Evolutionary conservation across 1,140 invertebrate species (phyloP).

Genomic region (Aphidius ervi): DNA sequence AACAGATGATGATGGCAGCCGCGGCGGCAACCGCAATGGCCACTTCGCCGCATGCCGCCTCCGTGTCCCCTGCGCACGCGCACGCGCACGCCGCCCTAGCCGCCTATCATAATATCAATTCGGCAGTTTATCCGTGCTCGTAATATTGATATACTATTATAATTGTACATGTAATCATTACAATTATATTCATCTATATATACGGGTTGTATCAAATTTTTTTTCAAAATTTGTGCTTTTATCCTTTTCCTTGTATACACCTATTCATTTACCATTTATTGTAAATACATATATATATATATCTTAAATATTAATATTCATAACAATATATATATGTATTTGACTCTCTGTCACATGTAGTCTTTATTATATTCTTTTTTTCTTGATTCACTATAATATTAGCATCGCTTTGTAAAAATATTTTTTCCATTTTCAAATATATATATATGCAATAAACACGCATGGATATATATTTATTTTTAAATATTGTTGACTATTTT

Average conservation of each 20-base stretch:
- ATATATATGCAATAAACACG: too few species aligned
- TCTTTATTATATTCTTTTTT: too few species aligned
- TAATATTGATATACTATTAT: constrained; percentile 36
- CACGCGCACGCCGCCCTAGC: constrained; percentile 53
- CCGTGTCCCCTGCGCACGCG: constrained; percentile 51
- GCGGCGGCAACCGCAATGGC: constrained; percentile 53
- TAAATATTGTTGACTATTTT: too few species aligned
- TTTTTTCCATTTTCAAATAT: too few species aligned
- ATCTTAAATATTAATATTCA: too few species aligned
- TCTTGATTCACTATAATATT: too few species aligned
- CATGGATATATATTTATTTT: too few species aligned
- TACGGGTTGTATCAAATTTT: constrained; percentile 15
- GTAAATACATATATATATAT: too few species aligned
- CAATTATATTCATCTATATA: neutral
- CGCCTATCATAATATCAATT: constrained; percentile 52
- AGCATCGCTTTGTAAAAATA: too few species aligned
- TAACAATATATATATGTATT: too few species aligned
- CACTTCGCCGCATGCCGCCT: constrained; percentile 51
- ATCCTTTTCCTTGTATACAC: neutral
- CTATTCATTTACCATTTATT: too few species aligned
- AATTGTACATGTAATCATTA: neutral
- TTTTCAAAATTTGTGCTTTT: constrained; percentile 16
- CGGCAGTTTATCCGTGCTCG: constrained; percentile 55
- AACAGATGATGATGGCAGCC: constrained; percentile 55
- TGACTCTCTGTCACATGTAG: too few species aligned